Base-by-base conservation (phyloP, 2,888 invertebrate species). In the Netelia melanura region DNA sequence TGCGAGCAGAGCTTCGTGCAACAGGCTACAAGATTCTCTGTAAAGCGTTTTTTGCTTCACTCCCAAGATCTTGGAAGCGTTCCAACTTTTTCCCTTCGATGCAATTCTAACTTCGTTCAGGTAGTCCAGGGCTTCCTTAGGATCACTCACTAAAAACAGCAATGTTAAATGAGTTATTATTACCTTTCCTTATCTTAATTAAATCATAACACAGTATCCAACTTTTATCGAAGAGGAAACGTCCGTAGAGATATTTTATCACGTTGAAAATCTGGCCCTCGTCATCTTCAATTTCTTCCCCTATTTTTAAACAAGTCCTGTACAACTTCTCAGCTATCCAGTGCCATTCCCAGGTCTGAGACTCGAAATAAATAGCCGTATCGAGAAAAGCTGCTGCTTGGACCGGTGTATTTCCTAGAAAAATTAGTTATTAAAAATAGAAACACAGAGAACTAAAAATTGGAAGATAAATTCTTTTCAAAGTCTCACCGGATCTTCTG, bases 401-500 rank as follows among this genome's bases (percentile, higher is more conserved):
- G 3, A 61, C n/a, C 3, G 82, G 11, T 25, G 52, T 72, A 14
- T 83, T 75, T 21, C 74, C 70, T 78, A 23, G 25, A 0, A 64
- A 56, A 11, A 11, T 21, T 0, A 48, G 52, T 64, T 52, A 48
- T 38, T 3, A 11, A 30, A 38, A n/a, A 44, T 21, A 64, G 8
- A 48, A 11, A 25, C 3, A 43, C 17, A 54, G 0, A 3, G 65
- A 61, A n/a, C 14, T 10, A 48, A 61, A 72, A 61, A 5, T 71
- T 43, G n/a, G 54, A 58, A 58, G 23, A 58, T n/a, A 0, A 17
- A 6, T 44, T 3, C 2, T 43, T 2, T 52, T 43, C 17, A 44
- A 44, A 48, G n/a, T 52, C 67, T 81, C 86, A 94, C 95, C 94
- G 91, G 89, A 92, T 81, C 94, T 94, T 17, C 92, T 91, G 25